Conservation (phyloP, 2,888 invertebrate genomes). For the Pediacus dermestoides region DNA sequence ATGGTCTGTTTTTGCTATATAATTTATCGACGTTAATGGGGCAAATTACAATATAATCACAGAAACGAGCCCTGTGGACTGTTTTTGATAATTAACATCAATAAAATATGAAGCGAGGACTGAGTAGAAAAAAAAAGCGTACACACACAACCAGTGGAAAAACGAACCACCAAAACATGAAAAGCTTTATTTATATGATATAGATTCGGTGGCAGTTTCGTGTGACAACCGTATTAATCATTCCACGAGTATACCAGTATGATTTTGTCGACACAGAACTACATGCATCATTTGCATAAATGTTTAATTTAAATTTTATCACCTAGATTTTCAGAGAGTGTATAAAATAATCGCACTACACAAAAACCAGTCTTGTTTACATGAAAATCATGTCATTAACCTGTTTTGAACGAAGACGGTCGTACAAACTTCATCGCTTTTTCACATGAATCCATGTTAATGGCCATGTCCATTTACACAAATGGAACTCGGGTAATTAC, state of each 20-base stretch:
- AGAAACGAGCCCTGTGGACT: slow-evolving; percentile 13
- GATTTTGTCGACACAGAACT: slow-evolving; percentile 33
- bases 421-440: slow-evolving; percentile 19
- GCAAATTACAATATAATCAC: slow-evolving; percentile 21
- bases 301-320: slow-evolving; percentile 35
- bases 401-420: slow-evolving; percentile 22
- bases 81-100: slow-evolving; percentile 18
- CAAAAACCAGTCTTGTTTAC: slow-evolving; percentile 31
- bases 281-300: slow-evolving; percentile 35
- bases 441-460: slow-evolving; percentile 26
- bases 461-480: slow-evolving; percentile 15
- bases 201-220: slow-evolving; percentile 27
- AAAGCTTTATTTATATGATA: slow-evolving; percentile 14
- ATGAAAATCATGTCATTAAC: slow-evolving; percentile 32
- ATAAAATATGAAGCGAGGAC: slow-evolving; percentile 25
- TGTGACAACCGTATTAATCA: slow-evolving; percentile 32
- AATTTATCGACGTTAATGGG: slow-evolving; percentile 19
- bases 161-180: slow-evolving; percentile 21
- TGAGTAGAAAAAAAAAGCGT: too few species aligned
- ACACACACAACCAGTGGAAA: too few species aligned
- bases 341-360: slow-evolving; percentile 28
- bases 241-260: slow-evolving; percentile 24
- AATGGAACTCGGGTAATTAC: too few species aligned
- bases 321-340: slow-evolving; percentile 26
- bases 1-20: slow-evolving; percentile 16